phyloP scores from a whole-genome alignment of 2,113 vertebrate genomes.

The Tylochromis polylepis region DNA sequence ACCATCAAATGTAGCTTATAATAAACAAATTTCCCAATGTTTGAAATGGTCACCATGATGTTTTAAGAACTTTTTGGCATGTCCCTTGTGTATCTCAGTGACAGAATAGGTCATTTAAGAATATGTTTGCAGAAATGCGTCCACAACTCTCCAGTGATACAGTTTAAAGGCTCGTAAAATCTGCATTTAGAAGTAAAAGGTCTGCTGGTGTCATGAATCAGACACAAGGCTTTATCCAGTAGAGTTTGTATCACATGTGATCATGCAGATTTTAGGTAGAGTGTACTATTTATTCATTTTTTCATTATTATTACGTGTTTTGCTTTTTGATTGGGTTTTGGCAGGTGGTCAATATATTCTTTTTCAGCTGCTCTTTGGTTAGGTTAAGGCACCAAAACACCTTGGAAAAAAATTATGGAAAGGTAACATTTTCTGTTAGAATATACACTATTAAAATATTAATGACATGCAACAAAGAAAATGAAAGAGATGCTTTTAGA shows the following conservation, averaged over 20 bases:
- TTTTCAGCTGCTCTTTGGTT: not conserved
- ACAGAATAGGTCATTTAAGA: not conserved
- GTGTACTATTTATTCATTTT: not conserved
- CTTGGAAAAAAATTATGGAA: accelerated
- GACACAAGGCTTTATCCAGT: not conserved
- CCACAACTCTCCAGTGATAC: not conserved
- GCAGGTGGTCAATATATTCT: not conserved
- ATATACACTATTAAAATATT: not conserved
- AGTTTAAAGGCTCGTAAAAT: not conserved
- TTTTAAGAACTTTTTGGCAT: not conserved
- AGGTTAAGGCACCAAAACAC: not conserved
- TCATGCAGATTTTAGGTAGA: not conserved
- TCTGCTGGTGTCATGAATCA: not conserved
- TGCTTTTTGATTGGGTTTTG: not conserved
- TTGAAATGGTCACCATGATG: not conserved
- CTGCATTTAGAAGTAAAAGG: not conserved
- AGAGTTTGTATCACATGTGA: not conserved
- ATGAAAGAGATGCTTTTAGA: not conserved
- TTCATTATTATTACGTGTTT: not conserved
- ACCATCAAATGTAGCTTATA: not conserved
- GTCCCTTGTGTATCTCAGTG: too few relatives aligned
- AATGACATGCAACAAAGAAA: not conserved
- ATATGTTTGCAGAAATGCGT: not conserved
- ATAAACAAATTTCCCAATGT: not conserved
- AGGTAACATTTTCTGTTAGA: not conserved